Evolutionary conservation across 2,888 invertebrate genomes (phyloP), one percentile per base, ranked within the genome.

Genomic region (Chymomyza amoena): DNA sequence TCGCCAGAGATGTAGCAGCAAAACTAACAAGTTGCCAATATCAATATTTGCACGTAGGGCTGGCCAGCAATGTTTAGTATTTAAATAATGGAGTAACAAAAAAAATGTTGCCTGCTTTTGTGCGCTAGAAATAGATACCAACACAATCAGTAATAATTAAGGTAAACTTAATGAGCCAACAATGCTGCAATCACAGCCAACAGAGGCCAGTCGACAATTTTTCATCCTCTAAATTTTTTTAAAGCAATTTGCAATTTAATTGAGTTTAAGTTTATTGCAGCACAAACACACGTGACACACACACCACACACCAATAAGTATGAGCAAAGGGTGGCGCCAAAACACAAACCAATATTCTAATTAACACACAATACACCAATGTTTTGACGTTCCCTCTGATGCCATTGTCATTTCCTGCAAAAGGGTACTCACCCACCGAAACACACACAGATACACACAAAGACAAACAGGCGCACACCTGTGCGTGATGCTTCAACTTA

Each of bases 401-500:
- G 64, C 71, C 76, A 83, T 87, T 83, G 81, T 82, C 80, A 76
- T 73, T 75, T 62, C 52, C 7, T 18, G 15, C 54, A 36, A 36
- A 18, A 50, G 39, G 28, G 39, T 15, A 39, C 15, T 28, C 36
- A 4, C 20, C 50, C 52, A 25, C 45, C 9, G 25, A 56, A 36
- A 56, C 13, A 57, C 16, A 50, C 68, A 66, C 20, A 68, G 51
- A 65, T 57, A 15, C 9, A 65, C 54, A 63, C 66, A 60, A 50
- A 61, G 60, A 52, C 63, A 68, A 32, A 32, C 32, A 32, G 32
- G 9, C 65, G 32, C 69, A 62, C 76, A 69, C 72, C 77, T 88
- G 84, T 88, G 84, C 87, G 84, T 84, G 87, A 76, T 85, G 89
- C 81, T 77, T 88, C 85, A 87, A 80, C 84, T 85, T 88, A 87